Conservation (phyloP, 1,140 invertebrate genomes). For the Cylas formicarius region DNA sequence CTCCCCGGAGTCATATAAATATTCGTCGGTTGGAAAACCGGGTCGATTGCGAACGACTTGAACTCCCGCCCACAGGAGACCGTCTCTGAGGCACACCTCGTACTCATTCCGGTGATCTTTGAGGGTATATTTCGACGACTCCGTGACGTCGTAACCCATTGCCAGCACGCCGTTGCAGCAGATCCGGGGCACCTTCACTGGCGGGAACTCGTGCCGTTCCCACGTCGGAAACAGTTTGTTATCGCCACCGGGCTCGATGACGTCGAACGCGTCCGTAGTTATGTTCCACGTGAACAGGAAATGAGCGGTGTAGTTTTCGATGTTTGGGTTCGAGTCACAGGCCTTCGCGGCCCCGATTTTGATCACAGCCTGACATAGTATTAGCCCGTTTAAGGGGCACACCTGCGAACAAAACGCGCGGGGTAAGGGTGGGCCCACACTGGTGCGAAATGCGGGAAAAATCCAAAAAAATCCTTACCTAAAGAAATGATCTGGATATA, state of each 20-base stretch:
- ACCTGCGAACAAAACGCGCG: constrained; percentile 29
- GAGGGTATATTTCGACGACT: constrained; percentile 31
- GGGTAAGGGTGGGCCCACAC: background rate
- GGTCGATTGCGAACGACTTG: too few species aligned
- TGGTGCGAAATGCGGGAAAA: background rate
- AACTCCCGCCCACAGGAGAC: too few species aligned
- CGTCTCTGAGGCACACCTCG: constrained; percentile 28
- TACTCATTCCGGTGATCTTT: constrained; percentile 37
- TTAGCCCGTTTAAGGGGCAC: constrained; percentile 39
- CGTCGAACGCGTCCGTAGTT: constrained; percentile 34
- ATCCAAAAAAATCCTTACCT: background rate
- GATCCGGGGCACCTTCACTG: constrained; percentile 25
- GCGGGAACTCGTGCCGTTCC: constrained; percentile 18
- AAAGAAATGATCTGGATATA: constrained; percentile 3
- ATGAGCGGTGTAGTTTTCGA: constrained; percentile 32
- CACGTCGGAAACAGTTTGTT: constrained; percentile 28
- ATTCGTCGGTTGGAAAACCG: too few species aligned
- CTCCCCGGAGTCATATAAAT: too few species aligned
- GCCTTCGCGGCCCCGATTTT: constrained; percentile 38
- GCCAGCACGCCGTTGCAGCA: constrained; percentile 33
- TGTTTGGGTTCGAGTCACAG: constrained; percentile 26
- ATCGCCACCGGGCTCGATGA: constrained; percentile 31
- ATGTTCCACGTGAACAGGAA: constrained; percentile 41
- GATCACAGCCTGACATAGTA: constrained; percentile 39
- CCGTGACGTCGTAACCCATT: constrained; percentile 30